These are phyloP conservation scores for Drosophila incognita DNA, from an alignment of 2,888 invertebrate genomes.

Conservation along the genomic window DNA sequence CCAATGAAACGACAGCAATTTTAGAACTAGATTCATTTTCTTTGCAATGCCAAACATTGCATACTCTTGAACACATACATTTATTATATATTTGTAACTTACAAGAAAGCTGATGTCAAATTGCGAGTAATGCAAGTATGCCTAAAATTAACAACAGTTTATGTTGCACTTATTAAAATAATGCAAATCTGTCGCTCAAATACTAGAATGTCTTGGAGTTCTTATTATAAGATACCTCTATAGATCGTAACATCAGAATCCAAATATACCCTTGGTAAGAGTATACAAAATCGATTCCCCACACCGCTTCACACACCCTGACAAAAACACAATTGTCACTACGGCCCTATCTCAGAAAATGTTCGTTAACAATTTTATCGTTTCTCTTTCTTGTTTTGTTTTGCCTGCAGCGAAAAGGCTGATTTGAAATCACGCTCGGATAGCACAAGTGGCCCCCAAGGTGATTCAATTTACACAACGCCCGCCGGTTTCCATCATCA, in stretches of 20 bases:
- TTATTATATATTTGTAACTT: background rate
- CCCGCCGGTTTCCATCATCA: conserved; percentile 85
- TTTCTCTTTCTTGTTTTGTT: conserved; percentile 25
- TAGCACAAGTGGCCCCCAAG: conserved; percentile 88
- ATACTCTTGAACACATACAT: background rate
- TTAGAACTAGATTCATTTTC: conserved; percentile 2
- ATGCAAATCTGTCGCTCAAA: background rate
- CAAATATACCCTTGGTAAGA: background rate
- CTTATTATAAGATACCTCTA: background rate
- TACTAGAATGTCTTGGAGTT: background rate
- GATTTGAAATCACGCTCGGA: conserved; percentile 85
- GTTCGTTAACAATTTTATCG: conserved; percentile 63
- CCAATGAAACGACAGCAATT: conserved; percentile 67
- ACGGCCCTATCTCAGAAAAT: conserved; percentile 32
- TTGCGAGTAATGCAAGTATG: background rate
- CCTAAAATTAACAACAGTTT: background rate
- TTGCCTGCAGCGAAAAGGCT: conserved; percentile 84
- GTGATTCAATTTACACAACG: conserved; percentile 91
- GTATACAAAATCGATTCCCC: conserved; percentile 5
- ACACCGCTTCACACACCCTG: background rate
- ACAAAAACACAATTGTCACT: conserved; percentile 58
- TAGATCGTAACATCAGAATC: background rate
- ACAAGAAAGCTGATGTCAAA: background rate
- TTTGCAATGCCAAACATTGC: background rate
- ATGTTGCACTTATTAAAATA: background rate